These are phyloP conservation scores for Riptortus pedestris DNA, from an alignment of 1,140 invertebrate genomes.

Conservation along the genomic window DNA sequence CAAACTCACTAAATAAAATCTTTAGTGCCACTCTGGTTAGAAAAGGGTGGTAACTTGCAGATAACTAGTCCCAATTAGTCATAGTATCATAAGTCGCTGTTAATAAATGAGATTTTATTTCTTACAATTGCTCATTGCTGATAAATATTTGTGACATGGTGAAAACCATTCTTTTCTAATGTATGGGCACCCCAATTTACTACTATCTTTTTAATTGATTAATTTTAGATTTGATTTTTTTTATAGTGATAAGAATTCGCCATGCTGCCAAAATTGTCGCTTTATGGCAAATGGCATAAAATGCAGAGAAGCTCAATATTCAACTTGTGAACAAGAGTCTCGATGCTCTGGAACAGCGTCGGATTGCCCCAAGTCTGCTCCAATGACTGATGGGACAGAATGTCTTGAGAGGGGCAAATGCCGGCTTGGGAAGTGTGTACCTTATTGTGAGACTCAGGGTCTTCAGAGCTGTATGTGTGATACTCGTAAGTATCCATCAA, in stretches of 20 bases:
- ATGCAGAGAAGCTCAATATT: constrained; percentile 76
- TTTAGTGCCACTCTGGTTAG: too few species aligned
- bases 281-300: constrained; percentile 68
- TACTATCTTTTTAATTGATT: neutral
- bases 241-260: constrained; percentile 84
- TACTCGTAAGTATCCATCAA: constrained; percentile 51
- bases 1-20: too few species aligned
- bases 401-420: constrained; percentile 84
- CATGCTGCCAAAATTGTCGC: constrained; percentile 82
- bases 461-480: constrained; percentile 91
- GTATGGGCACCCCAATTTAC: too few species aligned
- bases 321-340: constrained; percentile 81
- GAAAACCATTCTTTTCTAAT: too few species aligned
- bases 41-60: too few species aligned
- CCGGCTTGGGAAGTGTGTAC: constrained; percentile 71
- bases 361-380: constrained; percentile 66
- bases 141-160: too few species aligned
- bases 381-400: constrained; percentile 75
- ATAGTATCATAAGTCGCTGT: too few species aligned
- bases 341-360: constrained; percentile 60
- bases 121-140: too few species aligned
- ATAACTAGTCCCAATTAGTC: too few species aligned
- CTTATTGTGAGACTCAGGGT: constrained; percentile 85
- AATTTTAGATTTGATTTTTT: neutral
- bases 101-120: too few species aligned